Evolutionary conservation across 2,113 vertebrate genomes (phyloP).

Genomic region (Phrynosoma platyrhinos): DNA sequence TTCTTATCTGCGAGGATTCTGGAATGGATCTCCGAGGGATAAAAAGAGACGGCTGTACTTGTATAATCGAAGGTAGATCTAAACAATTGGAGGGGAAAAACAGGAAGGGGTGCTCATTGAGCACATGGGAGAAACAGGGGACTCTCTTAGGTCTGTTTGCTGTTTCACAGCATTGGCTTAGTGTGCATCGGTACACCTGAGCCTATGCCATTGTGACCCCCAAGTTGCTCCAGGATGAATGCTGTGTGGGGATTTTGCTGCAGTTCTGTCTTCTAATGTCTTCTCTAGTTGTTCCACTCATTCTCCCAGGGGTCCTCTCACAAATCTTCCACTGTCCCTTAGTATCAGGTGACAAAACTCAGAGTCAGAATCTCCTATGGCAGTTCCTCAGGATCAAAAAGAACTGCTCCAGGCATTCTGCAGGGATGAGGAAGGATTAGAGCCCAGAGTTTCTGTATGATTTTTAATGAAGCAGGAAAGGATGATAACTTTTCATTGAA

Average conservation of each 20-base stretch:
- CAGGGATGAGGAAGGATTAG: not conserved
- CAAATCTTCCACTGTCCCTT: not conserved
- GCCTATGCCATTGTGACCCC: too few species aligned
- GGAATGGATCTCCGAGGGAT: too few species aligned
- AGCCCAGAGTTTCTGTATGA: not conserved
- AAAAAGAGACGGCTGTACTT: too few species aligned
- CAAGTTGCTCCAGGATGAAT: not conserved
- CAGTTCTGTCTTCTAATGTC: not conserved
- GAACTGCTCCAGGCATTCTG: not conserved
- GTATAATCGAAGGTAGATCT: too few species aligned
- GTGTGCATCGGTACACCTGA: too few species aligned
- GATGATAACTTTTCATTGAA: too few species aligned
- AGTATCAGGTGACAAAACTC: not conserved
- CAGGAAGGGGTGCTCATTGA: not conserved
- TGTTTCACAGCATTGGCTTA: too few species aligned
- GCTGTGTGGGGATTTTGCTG: not conserved
- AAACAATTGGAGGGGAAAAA: too few species aligned
- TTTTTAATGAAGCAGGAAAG: too few species aligned
- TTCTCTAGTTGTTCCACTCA: not conserved
- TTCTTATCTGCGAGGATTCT: too few species aligned
- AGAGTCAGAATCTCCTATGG: not conserved
- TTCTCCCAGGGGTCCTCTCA: not conserved
- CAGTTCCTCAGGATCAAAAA: not conserved
- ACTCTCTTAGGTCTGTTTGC: not conserved
- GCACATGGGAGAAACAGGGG: not conserved